Base-by-base conservation (phyloP, 2,113 vertebrate genomes). In the Carettochelys insculpta region DNA sequence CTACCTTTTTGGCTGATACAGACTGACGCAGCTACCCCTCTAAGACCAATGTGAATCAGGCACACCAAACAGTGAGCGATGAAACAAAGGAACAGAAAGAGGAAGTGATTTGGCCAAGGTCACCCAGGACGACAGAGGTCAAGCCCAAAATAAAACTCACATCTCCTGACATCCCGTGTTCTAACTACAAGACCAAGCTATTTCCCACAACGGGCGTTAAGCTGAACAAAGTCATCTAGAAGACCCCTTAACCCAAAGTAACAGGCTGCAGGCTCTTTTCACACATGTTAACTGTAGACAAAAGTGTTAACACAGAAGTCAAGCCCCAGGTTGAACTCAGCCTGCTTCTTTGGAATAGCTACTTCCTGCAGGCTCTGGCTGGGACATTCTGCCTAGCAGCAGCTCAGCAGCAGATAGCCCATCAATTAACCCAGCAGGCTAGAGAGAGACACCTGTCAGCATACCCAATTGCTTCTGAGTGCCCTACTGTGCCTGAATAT, bases 161-260 rank as follows among this genome's bases (percentile, higher is more conserved):
- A 3, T 61, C 31, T 31, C 56, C 56, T 56, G 54, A 56, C 54
- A 3, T 27, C 12, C 54, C 25, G 13, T 29, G 25, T 56, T 11
- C 11, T 56, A 27, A 29, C 10, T 29, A 56, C 54, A 56, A 11
- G 31, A 61, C 29, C 16, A 34, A 34, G 31, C 56, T 58, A 13
- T 61, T 31, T 61, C 56, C 31, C 56, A n/a, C n/a, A n/a, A n/a
- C 56, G 34, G 29, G 34, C 5, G 80, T 31, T 92, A 16, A 29
- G 86, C 34, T 24, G 48, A 83, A 31, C 11, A 88, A 56, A 0
- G 4, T 5, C 0, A 0, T n/a, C 3, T 5, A 34, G 52, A 43
- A 16, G 81, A 16, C 52, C 24, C 86, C 53, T 65, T 0, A 0
- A 77, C 73, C 8, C 14, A 8, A 7, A 25, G 56, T 34, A 61